Evolutionary conservation across 2,888 invertebrate genomes (phyloP), one percentile per base, ranked within the genome.

Genomic region (Agrochola circellaris): DNA sequence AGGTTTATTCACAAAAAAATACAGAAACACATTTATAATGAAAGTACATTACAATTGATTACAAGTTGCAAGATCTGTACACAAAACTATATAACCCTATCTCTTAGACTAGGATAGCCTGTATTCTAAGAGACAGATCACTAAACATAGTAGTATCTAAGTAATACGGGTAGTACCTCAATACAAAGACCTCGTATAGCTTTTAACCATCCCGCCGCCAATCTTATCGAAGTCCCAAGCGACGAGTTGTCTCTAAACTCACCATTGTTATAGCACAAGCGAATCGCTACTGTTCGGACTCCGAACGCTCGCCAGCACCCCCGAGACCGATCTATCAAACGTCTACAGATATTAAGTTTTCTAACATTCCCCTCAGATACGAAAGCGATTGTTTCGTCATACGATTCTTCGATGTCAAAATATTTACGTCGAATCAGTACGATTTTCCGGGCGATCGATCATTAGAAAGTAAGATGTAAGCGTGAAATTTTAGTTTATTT

Each of bases 371-470:
- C 92, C 91, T 91, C 90, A 91, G 91, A 91, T 95, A 93, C 89
- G 90, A 94, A 94, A 93, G 90, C 93, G 92, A 96, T 95, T 96
- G 95, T 96, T 95, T 96, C 92, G 95, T 94, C 94, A 96, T 96
- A 94, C 95, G 94, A 95, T 93, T 90, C 91, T 94, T 90, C 90
- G 90, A 90, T 93, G 96, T 96, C 96, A 96, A 93, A 96, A 96
- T 96, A 96, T 96, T 96, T 95, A 94, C 95, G 93, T 91, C 88
- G 92, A 93, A 93, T 94, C 93, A 88, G 90, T 91, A 89, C 94
- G 90, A 96, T 96, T 96, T 96, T 94, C 94, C 93, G 93, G 92
- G 85, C 93, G 90, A 96, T 96, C 96, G 94, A 96, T 96, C 96
- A 95, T 90, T 91, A 91, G 91, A 93, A 94, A 95, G 94, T 93